These are phyloP conservation scores for Tethya wilhelma DNA, from an alignment of 37 sponge, comb jelly and placozoan species.

Conservation along the genomic window DNA sequence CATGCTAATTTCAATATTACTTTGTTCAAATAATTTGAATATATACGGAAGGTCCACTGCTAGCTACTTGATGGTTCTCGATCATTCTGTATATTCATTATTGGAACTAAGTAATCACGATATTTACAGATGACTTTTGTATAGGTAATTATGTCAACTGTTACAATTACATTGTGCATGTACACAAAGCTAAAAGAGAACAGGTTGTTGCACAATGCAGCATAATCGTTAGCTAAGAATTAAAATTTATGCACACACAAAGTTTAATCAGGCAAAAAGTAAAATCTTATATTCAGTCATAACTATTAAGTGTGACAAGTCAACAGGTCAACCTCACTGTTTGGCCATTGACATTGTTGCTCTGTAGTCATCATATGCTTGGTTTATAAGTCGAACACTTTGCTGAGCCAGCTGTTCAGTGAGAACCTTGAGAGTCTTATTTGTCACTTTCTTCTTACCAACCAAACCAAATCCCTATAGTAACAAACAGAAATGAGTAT, in stretches of 20 bases:
- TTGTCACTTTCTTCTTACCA: background rate
- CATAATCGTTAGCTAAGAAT: too few relatives aligned
- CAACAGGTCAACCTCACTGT: background rate
- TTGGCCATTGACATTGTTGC: background rate
- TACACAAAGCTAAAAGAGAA: too few relatives aligned
- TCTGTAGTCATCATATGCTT: conserved; percentile 37
- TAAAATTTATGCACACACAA: background rate
- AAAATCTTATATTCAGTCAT: background rate
- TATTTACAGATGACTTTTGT: too few relatives aligned
- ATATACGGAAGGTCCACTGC: too few relatives aligned
- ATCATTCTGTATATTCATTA: too few relatives aligned
- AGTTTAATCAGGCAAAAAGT: background rate
- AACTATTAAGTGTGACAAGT: background rate
- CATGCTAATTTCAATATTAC: too few relatives aligned
- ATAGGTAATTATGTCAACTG: too few relatives aligned
- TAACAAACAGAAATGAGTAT: background rate
- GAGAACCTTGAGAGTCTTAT: conserved; percentile 1
- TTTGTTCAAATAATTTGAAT: too few relatives aligned
- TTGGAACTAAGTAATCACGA: too few relatives aligned
- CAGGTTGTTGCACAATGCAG: too few relatives aligned
- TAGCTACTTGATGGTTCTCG: too few relatives aligned
- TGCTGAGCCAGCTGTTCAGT: conserved; percentile 21
- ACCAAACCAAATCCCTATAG: background rate
- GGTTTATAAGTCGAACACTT: conserved; percentile 25
- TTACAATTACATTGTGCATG: too few relatives aligned